phyloP scores from a whole-genome alignment of 2,888 invertebrate species.

The Pseudococcus jackbeardsleyi region DNA sequence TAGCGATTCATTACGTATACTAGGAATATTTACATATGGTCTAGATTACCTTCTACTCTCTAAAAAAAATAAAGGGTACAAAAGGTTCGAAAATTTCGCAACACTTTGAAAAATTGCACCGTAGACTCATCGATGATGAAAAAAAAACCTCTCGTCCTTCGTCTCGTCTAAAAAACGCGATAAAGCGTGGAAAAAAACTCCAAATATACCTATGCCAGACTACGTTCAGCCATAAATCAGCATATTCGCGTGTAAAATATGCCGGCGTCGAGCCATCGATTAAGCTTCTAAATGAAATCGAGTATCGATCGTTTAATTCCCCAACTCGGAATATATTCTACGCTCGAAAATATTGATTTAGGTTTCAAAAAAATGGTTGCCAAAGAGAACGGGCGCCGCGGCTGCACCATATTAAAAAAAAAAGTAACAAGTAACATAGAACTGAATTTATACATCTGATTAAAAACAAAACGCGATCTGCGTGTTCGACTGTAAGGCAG shows the following conservation, averaged over 20 bases:
- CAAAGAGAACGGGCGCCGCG: neutral
- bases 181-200: neutral
- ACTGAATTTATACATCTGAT: conserved; percentile 61
- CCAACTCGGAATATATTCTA: neutral
- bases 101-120: neutral
- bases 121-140: conserved; percentile 4
- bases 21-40: conserved; percentile 22
- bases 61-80: neutral
- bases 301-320: conserved; percentile 34
- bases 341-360: conserved; percentile 46
- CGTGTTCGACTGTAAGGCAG: conserved; percentile 57
- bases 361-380: conserved; percentile 4
- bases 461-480: conserved; percentile 60
- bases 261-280: neutral
- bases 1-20: conserved; percentile 15
- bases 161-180: neutral
- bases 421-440: conserved; percentile 35
- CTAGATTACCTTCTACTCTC: neutral
- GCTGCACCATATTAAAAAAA: neutral
- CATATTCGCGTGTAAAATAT: conserved; percentile 9
- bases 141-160: neutral
- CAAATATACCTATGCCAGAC: neutral
- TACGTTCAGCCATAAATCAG: neutral
- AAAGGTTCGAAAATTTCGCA: neutral
- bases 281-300: conserved; percentile 15